Percentiles rank a stretch among this genome's conserved stretches.
phyloP scores from a whole-genome alignment of 2,797 vertebrate species.

The Sebastes melanostomus region DNA sequence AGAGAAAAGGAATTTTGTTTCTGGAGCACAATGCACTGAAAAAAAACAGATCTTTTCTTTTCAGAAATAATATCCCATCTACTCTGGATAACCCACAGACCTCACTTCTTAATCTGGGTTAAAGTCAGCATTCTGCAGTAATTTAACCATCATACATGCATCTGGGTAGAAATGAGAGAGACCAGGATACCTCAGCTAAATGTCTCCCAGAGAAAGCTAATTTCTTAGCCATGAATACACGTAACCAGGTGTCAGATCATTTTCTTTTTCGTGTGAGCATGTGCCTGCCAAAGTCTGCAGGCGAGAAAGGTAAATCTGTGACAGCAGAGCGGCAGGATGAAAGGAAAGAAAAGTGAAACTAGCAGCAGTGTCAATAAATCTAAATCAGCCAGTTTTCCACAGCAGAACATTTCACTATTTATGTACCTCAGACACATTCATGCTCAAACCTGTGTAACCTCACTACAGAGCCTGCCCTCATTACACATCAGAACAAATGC shows the following conservation, averaged over 20 bases:
- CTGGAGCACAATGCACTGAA: too few species aligned
- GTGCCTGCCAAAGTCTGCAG: neutral
- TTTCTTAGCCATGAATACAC: neutral
- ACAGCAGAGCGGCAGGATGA: neutral
- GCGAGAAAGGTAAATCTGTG: neutral
- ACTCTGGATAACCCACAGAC: neutral
- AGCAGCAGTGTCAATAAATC: neutral
- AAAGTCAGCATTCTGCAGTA: too few species aligned
- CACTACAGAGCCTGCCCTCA: neutral
- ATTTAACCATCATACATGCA: too few species aligned
- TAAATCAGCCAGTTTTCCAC: neutral
- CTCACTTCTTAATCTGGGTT: too few species aligned
- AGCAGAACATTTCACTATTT: neutral
- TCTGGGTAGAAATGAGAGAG: neutral
- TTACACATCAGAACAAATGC: neutral
- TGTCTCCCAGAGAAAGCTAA: neutral
- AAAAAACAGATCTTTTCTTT: neutral
- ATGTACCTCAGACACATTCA: neutral
- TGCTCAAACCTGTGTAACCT: neutral
- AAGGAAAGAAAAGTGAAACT: neutral
- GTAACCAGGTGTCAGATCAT: neutral
- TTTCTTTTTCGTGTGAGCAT: neutral
- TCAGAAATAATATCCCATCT: neutral
- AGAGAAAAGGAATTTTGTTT: too few species aligned
- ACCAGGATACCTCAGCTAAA: neutral